These are phyloP conservation scores for Lasioglossum leucozonium DNA, from an alignment of 2,888 invertebrate genomes.

Conservation along the genomic window DNA sequence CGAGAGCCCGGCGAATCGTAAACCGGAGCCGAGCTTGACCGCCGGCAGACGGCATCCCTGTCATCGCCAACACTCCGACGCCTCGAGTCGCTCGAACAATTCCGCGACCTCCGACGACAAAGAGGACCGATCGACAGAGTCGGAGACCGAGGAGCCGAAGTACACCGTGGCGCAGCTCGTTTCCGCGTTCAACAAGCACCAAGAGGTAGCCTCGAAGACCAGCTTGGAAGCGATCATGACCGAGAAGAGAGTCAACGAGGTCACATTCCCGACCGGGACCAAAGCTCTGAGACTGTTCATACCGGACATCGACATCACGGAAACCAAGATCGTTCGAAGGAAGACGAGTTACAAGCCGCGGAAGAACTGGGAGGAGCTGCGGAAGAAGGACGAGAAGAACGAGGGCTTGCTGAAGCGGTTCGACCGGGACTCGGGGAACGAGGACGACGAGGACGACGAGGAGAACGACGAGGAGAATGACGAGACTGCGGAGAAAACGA, in stretches of 20 bases:
- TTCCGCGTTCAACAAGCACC: slow-evolving; percentile 85
- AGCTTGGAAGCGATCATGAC: slow-evolving; percentile 85
- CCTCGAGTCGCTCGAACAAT: slow-evolving; percentile 80
- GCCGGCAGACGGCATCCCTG: slow-evolving; percentile 74
- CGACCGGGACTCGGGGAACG: slow-evolving; percentile 81
- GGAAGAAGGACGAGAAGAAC: slow-evolving; percentile 82
- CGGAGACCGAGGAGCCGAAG: slow-evolving; percentile 84
- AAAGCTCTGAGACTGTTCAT: slow-evolving; percentile 85
- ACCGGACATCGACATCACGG: slow-evolving; percentile 84
- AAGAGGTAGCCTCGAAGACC: slow-evolving; percentile 84
- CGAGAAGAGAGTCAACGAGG: slow-evolving; percentile 79
- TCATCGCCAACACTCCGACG: slow-evolving; percentile 79
- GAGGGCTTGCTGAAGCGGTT: slow-evolving; percentile 79
- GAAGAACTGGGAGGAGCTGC: slow-evolving; percentile 83
- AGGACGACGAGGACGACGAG: slow-evolving; percentile 76
- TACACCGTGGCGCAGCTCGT: slow-evolving; percentile 85
- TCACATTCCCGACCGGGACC: slow-evolving; percentile 84
- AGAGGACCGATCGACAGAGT: slow-evolving; percentile 80
- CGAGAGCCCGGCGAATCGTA: slow-evolving; percentile 63
- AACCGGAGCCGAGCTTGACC: slow-evolving; percentile 27
- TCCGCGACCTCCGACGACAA: slow-evolving; percentile 81
- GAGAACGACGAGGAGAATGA: slow-evolving; percentile 55
- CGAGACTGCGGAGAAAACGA: not conserved
- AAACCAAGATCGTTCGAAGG: slow-evolving; percentile 79
- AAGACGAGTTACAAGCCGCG: slow-evolving; percentile 83